Evolutionary conservation across 2,113 vertebrate species (phyloP), one percentile per base, ranked within the genome.

Genomic region (Eupsittula cactorum): DNA sequence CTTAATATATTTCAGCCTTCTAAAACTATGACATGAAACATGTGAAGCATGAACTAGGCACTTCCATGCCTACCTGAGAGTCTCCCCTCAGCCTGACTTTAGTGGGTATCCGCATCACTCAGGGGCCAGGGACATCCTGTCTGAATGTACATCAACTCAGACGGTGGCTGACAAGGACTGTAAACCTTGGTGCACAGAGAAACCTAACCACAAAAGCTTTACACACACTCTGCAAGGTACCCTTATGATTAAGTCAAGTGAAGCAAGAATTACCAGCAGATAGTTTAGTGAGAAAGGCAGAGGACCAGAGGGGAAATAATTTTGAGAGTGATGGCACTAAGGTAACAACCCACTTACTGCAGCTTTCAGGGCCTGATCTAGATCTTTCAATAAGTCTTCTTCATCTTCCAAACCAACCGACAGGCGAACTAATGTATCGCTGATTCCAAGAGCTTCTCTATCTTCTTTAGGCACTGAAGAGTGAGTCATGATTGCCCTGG

Each of bases 401-500:
- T 98, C 96, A 53, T 99, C 98, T 92, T 99, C 99, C 94, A 99
- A 97, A 28, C 99, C 99, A 57, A 99, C 96, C 3, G 99, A 99
- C 63, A 99, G 97, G 41, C 99, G 98, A 84, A 99, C 98, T 62
- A 99, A 95, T 1, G 98, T 99, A 93, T 99, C 98, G 19, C 96
- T 98, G 92, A 99, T 99, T 15, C 99, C 99, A 75, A 99, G 97
- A 70, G 81, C 29, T 3, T 59, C 88, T 90, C 99, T 98, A n/a
- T 98, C 98, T 1, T 96, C 97, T 82, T 98, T 97, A 42, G 98
- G 98, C 92, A 99, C 98, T 1, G 99, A 99, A 2, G 98, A 96
- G 16, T 99, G 99, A 63, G 99, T 99, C 99, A 99, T 99, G 69
- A 99, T 98, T 4, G 98, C 99, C 76, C 99, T 99, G 86, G 35